Base-by-base conservation (phyloP, 1,140 invertebrate genomes). In the Leptinotarsa defecta region DNA sequence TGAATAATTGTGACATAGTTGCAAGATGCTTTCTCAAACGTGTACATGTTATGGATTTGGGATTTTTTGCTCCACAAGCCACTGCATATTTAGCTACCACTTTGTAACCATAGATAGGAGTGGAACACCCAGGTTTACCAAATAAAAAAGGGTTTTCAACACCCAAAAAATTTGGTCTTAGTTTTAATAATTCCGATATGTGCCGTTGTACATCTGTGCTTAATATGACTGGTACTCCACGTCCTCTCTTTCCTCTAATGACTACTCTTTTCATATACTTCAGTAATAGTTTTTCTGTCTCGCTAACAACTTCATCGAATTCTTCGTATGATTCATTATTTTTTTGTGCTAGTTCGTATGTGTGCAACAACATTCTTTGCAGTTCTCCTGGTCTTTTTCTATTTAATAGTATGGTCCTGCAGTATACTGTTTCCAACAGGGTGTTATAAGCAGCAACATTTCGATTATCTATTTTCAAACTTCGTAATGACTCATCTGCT, bases 1-100 rank as follows among this genome's bases (percentile, higher is more conserved):
- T 81, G 64, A 86, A 84, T 24, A 86, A 64, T 77, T 86, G 83
- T 11, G 81, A 67, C 27, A 85, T 69, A 0, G 84, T 85, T 8
- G 83, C 83, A 57, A 86, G 79, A 81, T 85, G 81, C 75, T 84
- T 85, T 64, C 84, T 62, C 49, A 78, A 61, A 65, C 74, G 71
- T 24, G 80, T 85, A 24, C 77, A 74, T 1, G 83, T 74, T 13
- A 84, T 72, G 8, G 80, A 78, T 74, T 76, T 75, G 13, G 78
- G 77, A 17, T 84, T 78, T 82, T 83, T 76, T 1, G 79, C 80
- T 34, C 80, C 49, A 73, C 73, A 62, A 64, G 68, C 13, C 19
- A 74, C 82, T 1, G 81, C 79, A 73, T 83, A 61, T 71, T 78
- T 84, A 74, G 79, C 69, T 19, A 84, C 62, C 24, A 81, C 73